Conservation (phyloP, 1,140 invertebrate genomes). For the Drosophila pseudoananassae region DNA sequence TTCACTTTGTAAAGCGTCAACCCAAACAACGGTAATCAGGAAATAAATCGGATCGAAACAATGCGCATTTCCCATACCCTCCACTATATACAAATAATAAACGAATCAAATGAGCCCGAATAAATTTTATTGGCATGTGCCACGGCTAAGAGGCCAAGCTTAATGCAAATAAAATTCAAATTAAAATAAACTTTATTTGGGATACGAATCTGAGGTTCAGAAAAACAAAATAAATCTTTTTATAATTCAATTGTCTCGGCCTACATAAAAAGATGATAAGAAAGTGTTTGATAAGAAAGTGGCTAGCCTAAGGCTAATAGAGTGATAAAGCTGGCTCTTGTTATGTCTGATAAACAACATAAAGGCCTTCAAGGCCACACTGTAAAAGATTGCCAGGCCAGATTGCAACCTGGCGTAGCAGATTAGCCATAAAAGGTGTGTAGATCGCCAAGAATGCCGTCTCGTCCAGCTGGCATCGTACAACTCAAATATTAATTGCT, state of each 20-base stretch:
- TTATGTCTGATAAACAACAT: not conserved
- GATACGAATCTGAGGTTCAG: not conserved
- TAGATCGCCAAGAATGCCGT: slow-evolving; percentile 51
- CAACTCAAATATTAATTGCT: slow-evolving; percentile 50
- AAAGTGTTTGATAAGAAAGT: slow-evolving; percentile 3
- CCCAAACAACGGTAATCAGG: slow-evolving; percentile 3
- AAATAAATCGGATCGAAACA: not conserved
- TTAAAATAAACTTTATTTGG: not conserved
- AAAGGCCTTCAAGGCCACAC: no score
- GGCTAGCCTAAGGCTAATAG: not conserved
- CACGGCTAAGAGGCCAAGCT: not conserved
- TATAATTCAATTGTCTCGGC: not conserved
- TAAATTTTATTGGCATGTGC: not conserved
- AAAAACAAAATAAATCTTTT: slow-evolving; percentile 3
- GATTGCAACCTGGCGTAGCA: not conserved
- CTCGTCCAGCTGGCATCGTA: slow-evolving; percentile 32
- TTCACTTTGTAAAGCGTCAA: slow-evolving; percentile 5
- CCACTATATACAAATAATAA: no score
- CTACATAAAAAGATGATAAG: slow-evolving; percentile 15
- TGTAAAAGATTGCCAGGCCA: not conserved
- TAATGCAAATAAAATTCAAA: not conserved
- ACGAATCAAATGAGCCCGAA: not conserved
- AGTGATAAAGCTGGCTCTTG: not conserved
- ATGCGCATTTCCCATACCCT: not conserved
- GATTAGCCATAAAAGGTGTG: slow-evolving; percentile 11